Evolutionary conservation across 2,113 vertebrate species (phyloP).

Genomic region (Rhabdornis inornatus): DNA sequence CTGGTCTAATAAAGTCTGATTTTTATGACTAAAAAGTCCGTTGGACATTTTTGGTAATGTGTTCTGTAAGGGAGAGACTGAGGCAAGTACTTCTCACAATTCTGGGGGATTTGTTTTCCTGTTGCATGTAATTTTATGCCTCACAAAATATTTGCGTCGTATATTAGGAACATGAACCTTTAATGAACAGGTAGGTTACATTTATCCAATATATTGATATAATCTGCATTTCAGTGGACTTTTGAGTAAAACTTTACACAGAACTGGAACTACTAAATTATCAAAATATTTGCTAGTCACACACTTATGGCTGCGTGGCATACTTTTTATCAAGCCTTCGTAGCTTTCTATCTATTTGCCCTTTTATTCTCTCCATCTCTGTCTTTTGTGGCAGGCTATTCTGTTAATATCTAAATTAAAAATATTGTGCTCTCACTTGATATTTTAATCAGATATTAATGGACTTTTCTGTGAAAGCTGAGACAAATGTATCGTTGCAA

Average conservation of each 20-base stretch:
- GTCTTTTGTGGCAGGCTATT: neutral
- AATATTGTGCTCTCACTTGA: neutral
- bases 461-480: neutral
- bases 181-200: neutral
- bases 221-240: neutral
- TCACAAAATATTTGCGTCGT: neutral
- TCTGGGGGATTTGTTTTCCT: neutral
- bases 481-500: neutral
- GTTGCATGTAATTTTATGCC: neutral
- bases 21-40: neutral
- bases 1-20: neutral
- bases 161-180: neutral
- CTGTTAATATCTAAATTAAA: neutral
- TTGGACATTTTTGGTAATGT: neutral
- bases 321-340: neutral
- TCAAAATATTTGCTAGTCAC: neutral
- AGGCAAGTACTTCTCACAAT: neutral
- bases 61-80: neutral
- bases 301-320: neutral
- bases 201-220: neutral
- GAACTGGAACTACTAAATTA: neutral
- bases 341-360: neutral
- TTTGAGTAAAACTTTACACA: neutral
- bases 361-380: neutral
- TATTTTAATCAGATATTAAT: neutral